Evolutionary conservation across 2,797 vertebrate genomes (phyloP), one percentile per base, ranked within the genome.

Genomic region (Rhinogobio ventralis): DNA sequence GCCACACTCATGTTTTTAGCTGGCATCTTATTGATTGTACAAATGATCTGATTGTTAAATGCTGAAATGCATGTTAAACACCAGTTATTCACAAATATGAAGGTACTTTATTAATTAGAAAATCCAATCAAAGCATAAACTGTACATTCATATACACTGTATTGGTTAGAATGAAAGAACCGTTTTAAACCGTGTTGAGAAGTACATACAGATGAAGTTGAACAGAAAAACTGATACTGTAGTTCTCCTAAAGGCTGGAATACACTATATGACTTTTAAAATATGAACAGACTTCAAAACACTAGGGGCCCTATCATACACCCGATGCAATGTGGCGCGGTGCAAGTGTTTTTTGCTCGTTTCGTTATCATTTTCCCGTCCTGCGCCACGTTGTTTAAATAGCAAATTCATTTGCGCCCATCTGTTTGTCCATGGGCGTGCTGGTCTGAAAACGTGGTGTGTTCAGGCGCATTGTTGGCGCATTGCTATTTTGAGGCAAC

Each of bases 91-190:
- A 82, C 45, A 76, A 60, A 81, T 80, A 91, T 92, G 90, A 93
- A 92, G 91, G 91, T 83, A 89, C 82, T 95, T 95, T 95, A 94
- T 95, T 95, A 85, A 88, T 94, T 93, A 94, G 87, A 94, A 95
- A 95, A 93, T 88, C 89, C 91, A 87, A 91, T 87, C 39, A 85
- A 93, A 89, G 88, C 87, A 90, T 91, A 92, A 92, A 90, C 85
- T 89, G 90, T 90, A 92, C 88, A 93, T 75, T 85, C 89, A 89
- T 82, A 78, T 73, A 90, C 81, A 90, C 80, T 87, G 66, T 36
- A 78, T 71, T 62, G 75, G 75, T 79, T 90, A 85, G 86, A 91
- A 87, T 85, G 53, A 42, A 62, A 55, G 42, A 66, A 85, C 33
- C 82, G 28, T 85, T 82, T 67, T 80, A 23, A 55, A 89, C 57